A percentile compares a stretch with the other conserved stretches of the same genome.
These are phyloP conservation scores for Zophobas atratus DNA, from an alignment of 1,140 invertebrate genomes.

Conservation along the genomic window DNA sequence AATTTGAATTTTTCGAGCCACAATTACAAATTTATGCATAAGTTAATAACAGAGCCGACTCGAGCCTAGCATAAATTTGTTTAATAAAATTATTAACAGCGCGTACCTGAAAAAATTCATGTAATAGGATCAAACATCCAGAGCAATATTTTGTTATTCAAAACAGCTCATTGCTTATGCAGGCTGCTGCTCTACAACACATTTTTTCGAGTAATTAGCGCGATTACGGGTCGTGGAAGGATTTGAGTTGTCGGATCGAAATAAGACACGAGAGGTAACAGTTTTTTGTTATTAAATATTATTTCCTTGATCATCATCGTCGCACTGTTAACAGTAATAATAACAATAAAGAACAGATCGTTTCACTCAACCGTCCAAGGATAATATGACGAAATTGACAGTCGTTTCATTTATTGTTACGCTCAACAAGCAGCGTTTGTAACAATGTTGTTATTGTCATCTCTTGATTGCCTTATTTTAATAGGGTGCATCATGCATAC, in stretches of 20 bases:
- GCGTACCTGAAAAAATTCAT: not conserved
- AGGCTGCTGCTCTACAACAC: not conserved
- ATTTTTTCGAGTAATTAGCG: not conserved
- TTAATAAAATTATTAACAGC: conserved; percentile 32
- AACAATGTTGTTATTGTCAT: conserved; percentile 53
- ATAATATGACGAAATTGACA: conserved; percentile 51
- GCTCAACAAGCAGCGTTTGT: conserved; percentile 42
- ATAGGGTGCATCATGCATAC: conserved; percentile 51
- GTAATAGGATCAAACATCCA: not conserved
- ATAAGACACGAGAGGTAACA: not conserved
- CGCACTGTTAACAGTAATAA: conserved; percentile 7
- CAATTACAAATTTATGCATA: conserved; percentile 14
- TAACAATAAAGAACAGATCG: conserved; percentile 30
- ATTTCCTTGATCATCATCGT: conserved; percentile 15
- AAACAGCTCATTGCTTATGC: conserved; percentile 24
- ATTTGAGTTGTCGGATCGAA: not conserved
- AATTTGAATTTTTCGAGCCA: conserved; percentile 6
- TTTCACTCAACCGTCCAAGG: conserved; percentile 38
- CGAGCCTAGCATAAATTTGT: conserved; percentile 30
- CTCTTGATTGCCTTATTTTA: conserved; percentile 47
- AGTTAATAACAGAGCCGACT: conserved; percentile 20
- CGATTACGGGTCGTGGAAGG: not conserved
- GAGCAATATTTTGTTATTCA: conserved; percentile 14
- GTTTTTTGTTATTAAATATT: not conserved
- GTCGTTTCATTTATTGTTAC: conserved; percentile 48